Evolutionary conservation across 2,797 vertebrate species (phyloP), one percentile per base, ranked within the genome.

Genomic region (Momotus momota): DNA sequence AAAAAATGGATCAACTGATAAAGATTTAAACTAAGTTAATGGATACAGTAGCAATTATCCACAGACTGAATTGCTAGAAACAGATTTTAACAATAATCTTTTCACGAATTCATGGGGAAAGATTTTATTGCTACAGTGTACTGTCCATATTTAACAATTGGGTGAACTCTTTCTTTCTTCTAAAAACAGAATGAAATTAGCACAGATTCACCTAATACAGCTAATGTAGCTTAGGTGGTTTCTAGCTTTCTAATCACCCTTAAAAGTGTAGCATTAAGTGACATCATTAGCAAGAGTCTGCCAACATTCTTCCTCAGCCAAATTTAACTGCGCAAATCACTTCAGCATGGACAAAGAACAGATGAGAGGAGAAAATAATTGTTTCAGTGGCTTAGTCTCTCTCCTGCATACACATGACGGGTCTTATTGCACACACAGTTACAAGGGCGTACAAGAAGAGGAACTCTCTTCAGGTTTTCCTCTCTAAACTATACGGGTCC

Each of bases 11-110:
- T 88, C 45, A 94, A 90, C 94, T 95, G 48, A 94, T 94, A 87
- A 72, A 90, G 95, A 77, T 90, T 92, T 89, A 81, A 93, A 87
- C 43, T 80, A 83, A 94, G 67, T 82, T 94, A 95, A 94, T 81
- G 81, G 86, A 75, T 87, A 94, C 70, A 58, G 57, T 38, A 65
- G 75, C 79, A 90, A 94, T 94, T 96, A 93, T 79, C 89, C 69
- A 43, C 46, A 69, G 87, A 62, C 40, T 6, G 6, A 74, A 82
- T 78, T 86, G 73, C 72, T 81, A 86, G 80, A 94, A 95, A 70
- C 71, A 84, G 86, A 90, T 95, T 93, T 94, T 22, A 9, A 92
- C 67, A 69, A 94, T 91, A 90, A 88, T 52, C 45, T 48, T 29
- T 82, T 62, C 52, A 57, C 65, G 18, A 94, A 93, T 92, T 93